A percentile compares a stretch with the other conserved stretches of the same genome.
Conservation (phyloP, 2,797 vertebrate species). For the Syndactyla subalaris region DNA sequence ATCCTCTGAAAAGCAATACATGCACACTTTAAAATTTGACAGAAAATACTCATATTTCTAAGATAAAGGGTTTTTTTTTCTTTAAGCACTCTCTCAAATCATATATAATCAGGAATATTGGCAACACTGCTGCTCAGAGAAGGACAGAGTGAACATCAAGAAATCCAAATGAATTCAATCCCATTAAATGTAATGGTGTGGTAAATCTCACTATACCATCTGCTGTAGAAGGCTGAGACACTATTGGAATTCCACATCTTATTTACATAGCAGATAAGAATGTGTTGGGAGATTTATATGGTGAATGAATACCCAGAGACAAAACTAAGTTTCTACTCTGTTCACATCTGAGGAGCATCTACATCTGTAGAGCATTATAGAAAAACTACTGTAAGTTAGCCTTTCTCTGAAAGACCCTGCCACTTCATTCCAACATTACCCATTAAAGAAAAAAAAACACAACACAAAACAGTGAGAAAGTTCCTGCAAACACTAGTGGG, state of each 20-base stretch:
- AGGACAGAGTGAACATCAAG: constrained; percentile 83
- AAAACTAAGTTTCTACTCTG: constrained; percentile 78
- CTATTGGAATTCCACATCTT: constrained; percentile 86
- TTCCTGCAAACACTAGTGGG: neutral
- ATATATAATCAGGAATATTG: constrained; percentile 82
- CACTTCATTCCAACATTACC: constrained; percentile 59
- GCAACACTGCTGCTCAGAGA: constrained; percentile 76
- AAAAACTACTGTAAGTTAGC: constrained; percentile 68
- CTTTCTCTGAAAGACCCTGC: constrained; percentile 46
- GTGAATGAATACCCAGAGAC: constrained; percentile 76
- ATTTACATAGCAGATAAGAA: constrained; percentile 87
- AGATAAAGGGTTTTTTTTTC: constrained; percentile 74
- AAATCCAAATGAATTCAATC: constrained; percentile 87
- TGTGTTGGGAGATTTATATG: constrained; percentile 81
- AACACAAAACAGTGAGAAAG: neutral
- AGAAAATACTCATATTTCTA: constrained; percentile 80
- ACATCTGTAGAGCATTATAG: constrained; percentile 71
- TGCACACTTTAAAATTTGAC: constrained; percentile 77
- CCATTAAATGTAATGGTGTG: constrained; percentile 88
- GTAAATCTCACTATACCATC: constrained; percentile 86
- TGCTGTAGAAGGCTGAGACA: constrained; percentile 81
- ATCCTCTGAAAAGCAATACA: constrained; percentile 72
- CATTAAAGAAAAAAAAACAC: constrained; percentile 23
- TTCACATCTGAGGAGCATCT: constrained; percentile 76
- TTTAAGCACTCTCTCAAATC: constrained; percentile 81